Percentiles rank a stretch among this genome's conserved stretches.
Conservation (phyloP, 2,113 vertebrate genomes). For the Cygnus atratus region DNA sequence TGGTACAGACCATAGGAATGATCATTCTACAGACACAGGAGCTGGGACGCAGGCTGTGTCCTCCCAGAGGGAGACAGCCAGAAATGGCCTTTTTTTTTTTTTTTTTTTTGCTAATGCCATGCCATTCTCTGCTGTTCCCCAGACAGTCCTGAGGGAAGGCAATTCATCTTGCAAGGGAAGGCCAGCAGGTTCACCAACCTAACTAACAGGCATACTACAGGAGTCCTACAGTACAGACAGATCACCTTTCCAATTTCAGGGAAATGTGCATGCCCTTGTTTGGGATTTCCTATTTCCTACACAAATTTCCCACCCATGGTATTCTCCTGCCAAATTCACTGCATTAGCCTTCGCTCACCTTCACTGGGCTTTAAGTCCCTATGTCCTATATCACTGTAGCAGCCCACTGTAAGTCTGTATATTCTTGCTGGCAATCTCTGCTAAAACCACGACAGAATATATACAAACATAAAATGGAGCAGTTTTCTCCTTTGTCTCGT, state of each 20-base stretch:
- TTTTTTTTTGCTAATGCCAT: not conserved
- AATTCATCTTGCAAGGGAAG: conserved; percentile 11
- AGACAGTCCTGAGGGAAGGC: not conserved
- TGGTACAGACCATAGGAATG: not conserved
- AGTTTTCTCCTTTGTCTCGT: not conserved
- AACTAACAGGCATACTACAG: not conserved
- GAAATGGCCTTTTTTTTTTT: not conserved
- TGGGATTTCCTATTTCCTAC: not conserved
- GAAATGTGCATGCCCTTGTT: not conserved
- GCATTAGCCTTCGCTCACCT: not conserved
- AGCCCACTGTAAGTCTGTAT: not conserved
- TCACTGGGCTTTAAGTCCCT: not conserved
- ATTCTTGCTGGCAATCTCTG: not conserved
- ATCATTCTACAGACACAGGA: not conserved
- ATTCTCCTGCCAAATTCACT: not conserved
- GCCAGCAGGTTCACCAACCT: not conserved
- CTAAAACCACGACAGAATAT: not conserved
- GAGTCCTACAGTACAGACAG: not conserved
- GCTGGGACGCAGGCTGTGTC: not conserved
- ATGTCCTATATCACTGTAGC: not conserved
- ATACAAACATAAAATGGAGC: not conserved
- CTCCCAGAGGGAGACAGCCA: not conserved
- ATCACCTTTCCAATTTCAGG: not conserved
- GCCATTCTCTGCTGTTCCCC: not conserved
- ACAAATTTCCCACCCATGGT: not conserved